Evolutionary conservation across 2,797 vertebrate species (phyloP), one percentile per base, ranked within the genome.

Genomic region (Picus viridis): DNA sequence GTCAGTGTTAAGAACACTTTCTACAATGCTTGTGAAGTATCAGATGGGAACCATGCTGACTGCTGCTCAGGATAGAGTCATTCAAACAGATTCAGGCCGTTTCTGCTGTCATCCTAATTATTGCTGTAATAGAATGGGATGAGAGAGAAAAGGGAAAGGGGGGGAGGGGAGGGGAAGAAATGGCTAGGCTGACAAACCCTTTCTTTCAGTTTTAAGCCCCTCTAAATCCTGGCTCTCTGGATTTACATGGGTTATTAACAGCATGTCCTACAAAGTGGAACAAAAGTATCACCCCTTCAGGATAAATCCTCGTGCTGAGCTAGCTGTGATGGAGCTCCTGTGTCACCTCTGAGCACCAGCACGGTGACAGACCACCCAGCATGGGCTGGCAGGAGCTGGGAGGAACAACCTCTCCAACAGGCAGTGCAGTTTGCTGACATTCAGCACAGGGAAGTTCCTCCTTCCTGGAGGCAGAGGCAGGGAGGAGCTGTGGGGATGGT

Each of bases 181-280:
- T 5, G 11, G 32, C 47, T 51, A 34, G 94, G 76, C 47, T 84
- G 92, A 94, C 85, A 88, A 67, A 77, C 7, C 69, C 53, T 93
- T 95, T 89, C 89, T 92, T 89, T 91, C 59, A 57, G 34, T 61
- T 83, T 45, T 73, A 88, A 95, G 70, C 59, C 56, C 1, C 63
- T 83, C 45, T 47, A 86, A 93, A 93, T 89, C 71, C 53, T 30
- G 61, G 77, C 74, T 91, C 83, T 88, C 68, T 43, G 89, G 94
- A 95, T 94, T 96, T 96, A 61, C 73, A 68, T 81, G 88, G 58
- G 70, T 95, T 92, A 95, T 89, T 84, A 93, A 16, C 87, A 72
- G 59, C 15, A 0, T 58, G 80, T 68, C 79, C 91, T 47, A 20
- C 7, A 2, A 84, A 81, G 83, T 3, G 10, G 92, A 92, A 95